Percentiles rank a stretch among this genome's conserved stretches.
These are phyloP conservation scores for Brachynemurus nebulosus DNA, from an alignment of 2,888 invertebrate species.

Conservation along the genomic window DNA sequence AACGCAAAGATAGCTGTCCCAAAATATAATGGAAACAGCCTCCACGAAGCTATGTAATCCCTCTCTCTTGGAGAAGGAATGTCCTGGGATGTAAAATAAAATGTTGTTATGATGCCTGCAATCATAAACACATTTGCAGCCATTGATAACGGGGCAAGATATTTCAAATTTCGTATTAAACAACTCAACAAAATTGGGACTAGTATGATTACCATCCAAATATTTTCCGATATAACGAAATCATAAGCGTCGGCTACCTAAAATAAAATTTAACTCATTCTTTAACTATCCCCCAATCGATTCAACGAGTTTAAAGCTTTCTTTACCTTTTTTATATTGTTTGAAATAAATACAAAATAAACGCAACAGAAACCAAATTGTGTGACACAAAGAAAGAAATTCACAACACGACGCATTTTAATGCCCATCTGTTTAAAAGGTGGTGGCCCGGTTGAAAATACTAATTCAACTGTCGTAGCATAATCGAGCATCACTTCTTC, in stretches of 20 bases:
- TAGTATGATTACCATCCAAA: constrained; percentile 60
- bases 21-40: constrained; percentile 70
- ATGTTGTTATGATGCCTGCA: constrained; percentile 59
- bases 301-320: too few species aligned
- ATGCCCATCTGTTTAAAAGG: constrained; percentile 44
- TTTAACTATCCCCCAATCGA: too few species aligned
- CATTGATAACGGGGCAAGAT: constrained; percentile 62
- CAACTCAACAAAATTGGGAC: constrained; percentile 58
- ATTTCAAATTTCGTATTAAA: constrained; percentile 63
- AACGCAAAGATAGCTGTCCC: constrained; percentile 94
- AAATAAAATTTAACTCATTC: too few species aligned
- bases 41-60: constrained; percentile 43
- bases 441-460: constrained; percentile 63
- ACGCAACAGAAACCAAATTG: constrained; percentile 97
- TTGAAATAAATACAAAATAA: constrained; percentile 88
- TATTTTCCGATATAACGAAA: constrained; percentile 44
- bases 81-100: constrained; percentile 60
- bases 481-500: constrained; percentile 48
- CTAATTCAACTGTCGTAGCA: constrained; percentile 69
- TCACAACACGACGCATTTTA: constrained; percentile 56
- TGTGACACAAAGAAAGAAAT: constrained; percentile 82
- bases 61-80: constrained; percentile 49
- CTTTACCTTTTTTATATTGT: constrained; percentile 69
- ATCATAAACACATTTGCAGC: constrained; percentile 66
- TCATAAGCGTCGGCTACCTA: constrained; percentile 56